phyloP scores from a whole-genome alignment of 2,113 vertebrate species.

The Seriola quinqueradiata region DNA sequence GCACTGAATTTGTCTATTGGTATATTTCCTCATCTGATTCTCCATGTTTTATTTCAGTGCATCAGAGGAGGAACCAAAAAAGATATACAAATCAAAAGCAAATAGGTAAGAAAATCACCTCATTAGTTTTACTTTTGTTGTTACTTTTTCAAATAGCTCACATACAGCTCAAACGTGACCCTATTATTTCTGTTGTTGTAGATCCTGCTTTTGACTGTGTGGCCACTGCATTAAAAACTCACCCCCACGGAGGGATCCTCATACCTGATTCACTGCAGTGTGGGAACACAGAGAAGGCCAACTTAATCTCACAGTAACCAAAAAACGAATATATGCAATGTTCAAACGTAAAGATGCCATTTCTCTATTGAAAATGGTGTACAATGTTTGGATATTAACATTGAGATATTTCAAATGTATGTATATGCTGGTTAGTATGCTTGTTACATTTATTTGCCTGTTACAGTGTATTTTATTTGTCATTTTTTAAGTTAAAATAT shows the following conservation, averaged over 20 bases:
- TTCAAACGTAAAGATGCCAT: constrained; percentile 40
- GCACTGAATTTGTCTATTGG: not conserved
- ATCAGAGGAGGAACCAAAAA: constrained; percentile 53
- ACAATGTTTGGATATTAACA: not conserved
- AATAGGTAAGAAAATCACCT: constrained; percentile 53
- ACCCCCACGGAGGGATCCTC: not conserved
- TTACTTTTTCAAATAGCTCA: not conserved
- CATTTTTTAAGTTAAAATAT: constrained; percentile 24
- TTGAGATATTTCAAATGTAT: constrained; percentile 23
- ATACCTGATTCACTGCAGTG: constrained; percentile 29
- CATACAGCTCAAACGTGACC: rapidly evolving
- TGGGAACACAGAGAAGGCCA: constrained; percentile 55
- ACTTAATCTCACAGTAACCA: constrained; percentile 58
- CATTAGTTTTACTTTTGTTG: not conserved
- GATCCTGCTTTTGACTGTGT: constrained; percentile 17
- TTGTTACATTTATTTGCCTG: not conserved
- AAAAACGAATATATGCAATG: not conserved
- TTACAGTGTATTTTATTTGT: not conserved
- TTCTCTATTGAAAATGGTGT: constrained; percentile 45
- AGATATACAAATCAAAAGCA: constrained; percentile 23
- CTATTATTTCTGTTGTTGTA: not conserved
- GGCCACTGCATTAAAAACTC: constrained; percentile 13
- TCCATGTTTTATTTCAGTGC: constrained; percentile 57
- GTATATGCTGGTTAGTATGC: constrained; percentile 1
- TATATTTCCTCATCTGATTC: constrained; percentile 30